Evolutionary conservation across 2,113 vertebrate species (phyloP), one percentile per base, ranked within the genome.

Genomic region (Haemorhous mexicanus): DNA sequence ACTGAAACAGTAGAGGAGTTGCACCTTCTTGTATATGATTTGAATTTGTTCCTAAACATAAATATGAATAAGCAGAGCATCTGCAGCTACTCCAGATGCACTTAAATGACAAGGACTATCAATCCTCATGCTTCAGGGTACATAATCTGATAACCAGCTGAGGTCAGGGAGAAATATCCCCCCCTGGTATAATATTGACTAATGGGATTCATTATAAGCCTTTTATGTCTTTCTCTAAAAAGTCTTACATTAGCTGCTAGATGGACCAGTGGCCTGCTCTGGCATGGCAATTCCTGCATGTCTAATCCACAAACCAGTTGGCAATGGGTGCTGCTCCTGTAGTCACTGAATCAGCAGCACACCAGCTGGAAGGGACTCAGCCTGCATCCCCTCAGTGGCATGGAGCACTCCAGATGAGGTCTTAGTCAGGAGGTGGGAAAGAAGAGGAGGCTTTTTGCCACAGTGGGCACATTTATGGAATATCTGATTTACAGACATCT

Each of bases 81-180:
- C 83, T 96, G 88, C 73, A 94, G 64, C 80, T 89, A 46, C 68
- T 87, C 90, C 1, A 33, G 75, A 86, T 64, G 84, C 79, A 75
- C 61, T 82, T 77, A 86, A 86, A 87, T 35, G 62, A 78, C 86
- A 94, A 87, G 33, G 24, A 32, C 76, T 87, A 84, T 94, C 92
- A 92, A 62, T 93, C 76, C 90, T 84, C 21, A 2, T 86, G 93
- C 95, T 94, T 93, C 86, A 91, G 93, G 86, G 49, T 84, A 78
- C 58, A 50, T 90, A 94, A 92, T 93, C 80, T 92, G 86, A 93
- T 66, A 86, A 94, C 76, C 94, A 97, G 73, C 90, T 96, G 94
- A 96, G 86, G 92, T 95, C 90, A 96, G 73, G 73, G 44, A 94
- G 80, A 96, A 93, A 94, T 84, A 81, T 87, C 58, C 44, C 85